These are phyloP conservation scores for Marisa cornuarietis DNA, from an alignment of 1,140 invertebrate species.

Conservation along the genomic window DNA sequence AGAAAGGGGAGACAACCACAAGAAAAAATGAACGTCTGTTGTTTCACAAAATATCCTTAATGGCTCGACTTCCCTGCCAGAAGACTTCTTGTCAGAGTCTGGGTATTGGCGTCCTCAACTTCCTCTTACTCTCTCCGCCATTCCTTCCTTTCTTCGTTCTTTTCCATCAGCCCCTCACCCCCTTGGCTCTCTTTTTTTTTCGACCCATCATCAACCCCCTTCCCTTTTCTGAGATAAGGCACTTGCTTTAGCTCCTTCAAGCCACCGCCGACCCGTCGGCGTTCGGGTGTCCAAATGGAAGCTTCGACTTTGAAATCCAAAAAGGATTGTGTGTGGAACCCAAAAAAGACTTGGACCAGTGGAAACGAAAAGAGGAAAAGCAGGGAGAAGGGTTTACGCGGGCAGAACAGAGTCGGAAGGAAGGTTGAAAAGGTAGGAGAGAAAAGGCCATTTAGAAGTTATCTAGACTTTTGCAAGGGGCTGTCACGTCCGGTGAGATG, in stretches of 20 bases:
- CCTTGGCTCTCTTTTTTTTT: neutral
- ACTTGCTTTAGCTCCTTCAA: neutral
- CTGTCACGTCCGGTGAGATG: slow-evolving; percentile 10
- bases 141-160: neutral
- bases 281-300: neutral
- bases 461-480: slow-evolving; percentile 12
- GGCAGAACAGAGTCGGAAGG: neutral
- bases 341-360: no score
- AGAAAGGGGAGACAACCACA: no score
- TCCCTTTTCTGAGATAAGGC: neutral
- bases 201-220: neutral
- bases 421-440: slow-evolving; percentile 11
- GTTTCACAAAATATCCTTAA: no score
- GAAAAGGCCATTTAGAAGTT: slow-evolving; percentile 14
- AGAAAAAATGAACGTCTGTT: no score
- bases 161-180: neutral
- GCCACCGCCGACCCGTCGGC: neutral
- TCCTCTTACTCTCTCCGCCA: neutral
- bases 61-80: no score
- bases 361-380: no score
- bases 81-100: no score
- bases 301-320: no score
- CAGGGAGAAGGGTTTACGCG: no score
- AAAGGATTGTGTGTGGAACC: no score
- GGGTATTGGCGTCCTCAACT: no score